Percentiles rank a stretch among this genome's conserved stretches.
phyloP scores from a whole-genome alignment of 2,113 vertebrate genomes.

The Myrmecobius fasciatus region DNA sequence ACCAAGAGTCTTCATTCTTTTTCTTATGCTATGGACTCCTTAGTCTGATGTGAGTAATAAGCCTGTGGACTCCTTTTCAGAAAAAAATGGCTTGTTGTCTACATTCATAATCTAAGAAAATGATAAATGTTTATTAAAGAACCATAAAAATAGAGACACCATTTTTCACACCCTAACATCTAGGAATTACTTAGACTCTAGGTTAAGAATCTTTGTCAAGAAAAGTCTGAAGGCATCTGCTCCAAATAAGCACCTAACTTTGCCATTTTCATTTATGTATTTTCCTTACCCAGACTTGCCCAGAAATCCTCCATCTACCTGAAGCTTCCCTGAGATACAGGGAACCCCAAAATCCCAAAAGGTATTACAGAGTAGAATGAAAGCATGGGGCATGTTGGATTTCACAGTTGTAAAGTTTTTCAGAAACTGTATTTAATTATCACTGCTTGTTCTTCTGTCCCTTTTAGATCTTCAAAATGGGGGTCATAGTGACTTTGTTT shows the following conservation, averaged over 20 bases:
- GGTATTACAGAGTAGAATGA: neutral
- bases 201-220: neutral
- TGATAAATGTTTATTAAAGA: neutral
- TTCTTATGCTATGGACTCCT: neutral
- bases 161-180: neutral
- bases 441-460: constrained; percentile 67
- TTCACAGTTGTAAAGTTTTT: constrained; percentile 29
- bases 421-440: constrained; percentile 77
- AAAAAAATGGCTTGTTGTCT: neutral
- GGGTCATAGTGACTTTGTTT: constrained; percentile 72
- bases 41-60: neutral
- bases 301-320: neutral
- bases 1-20: too few relatives aligned
- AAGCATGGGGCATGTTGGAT: neutral
- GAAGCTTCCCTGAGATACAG: neutral
- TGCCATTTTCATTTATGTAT: neutral
- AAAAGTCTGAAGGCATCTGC: constrained; percentile 9
- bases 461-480: constrained; percentile 70
- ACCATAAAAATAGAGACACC: neutral
- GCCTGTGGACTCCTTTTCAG: neutral
- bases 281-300: neutral
- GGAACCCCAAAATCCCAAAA: neutral
- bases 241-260: neutral
- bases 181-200: neutral
- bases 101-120: neutral